phyloP scores from a whole-genome alignment of 2,797 vertebrate genomes.

The Miichthys miiuy region DNA sequence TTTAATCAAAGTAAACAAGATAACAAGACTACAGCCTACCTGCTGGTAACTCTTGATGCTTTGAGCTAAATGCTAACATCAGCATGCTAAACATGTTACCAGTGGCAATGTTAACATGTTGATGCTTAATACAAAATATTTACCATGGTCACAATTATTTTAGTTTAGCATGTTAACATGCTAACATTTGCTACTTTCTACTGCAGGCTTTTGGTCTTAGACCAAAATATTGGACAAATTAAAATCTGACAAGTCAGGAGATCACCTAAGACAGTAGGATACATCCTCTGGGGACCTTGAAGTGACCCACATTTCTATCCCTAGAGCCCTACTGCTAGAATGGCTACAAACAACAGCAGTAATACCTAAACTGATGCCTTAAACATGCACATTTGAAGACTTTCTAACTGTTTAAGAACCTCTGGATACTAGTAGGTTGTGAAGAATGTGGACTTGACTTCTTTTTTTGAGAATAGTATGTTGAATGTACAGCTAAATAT shows the following conservation, averaged over 20 bases:
- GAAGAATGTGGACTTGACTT: not conserved
- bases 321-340: not conserved
- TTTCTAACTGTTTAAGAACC: not conserved
- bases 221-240: not conserved
- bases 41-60: not conserved
- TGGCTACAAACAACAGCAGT: not conserved
- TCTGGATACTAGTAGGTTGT: not conserved
- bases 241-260: no score
- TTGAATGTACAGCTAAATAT: not conserved
- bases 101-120: not conserved
- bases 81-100: not conserved
- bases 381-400: not conserved
- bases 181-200: not conserved
- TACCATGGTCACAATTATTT: not conserved
- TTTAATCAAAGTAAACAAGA: not conserved
- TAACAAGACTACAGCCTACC: not conserved
- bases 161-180: not conserved
- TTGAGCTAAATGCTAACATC: not conserved
- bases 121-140: not conserved
- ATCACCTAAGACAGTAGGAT: no score
- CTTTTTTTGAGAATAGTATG: not conserved
- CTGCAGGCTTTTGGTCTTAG: not conserved
- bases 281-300: not conserved
- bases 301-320: not conserved
- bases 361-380: no score